Evolutionary conservation across 2,113 vertebrate genomes (phyloP), one percentile per base, ranked within the genome.

Genomic region (Colistium nudipinnis): DNA sequence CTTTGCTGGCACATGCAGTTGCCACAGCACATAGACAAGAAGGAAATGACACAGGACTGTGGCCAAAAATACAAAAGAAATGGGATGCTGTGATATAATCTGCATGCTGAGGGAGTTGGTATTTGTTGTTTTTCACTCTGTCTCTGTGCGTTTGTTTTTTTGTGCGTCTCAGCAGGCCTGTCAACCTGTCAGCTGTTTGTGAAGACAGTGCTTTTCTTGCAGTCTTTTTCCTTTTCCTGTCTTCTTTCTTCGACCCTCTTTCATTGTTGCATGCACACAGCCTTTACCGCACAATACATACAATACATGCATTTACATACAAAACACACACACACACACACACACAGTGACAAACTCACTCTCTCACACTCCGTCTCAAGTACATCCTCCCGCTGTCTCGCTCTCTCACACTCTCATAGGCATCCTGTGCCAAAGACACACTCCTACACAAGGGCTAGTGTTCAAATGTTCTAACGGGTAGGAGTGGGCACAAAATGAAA

Each of bases 121-220:
- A n/a, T n/a, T n/a, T n/a, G n/a, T n/a, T n/a, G n/a, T n/a, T n/a
- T n/a, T n/a, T 51, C n/a, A 1, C 24, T 62, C 54, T 54, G 31
- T 80, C 77, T 83, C 77, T 83, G 72, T 69, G 30, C 64, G 45
- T 60, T 63, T 80, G 74, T 74, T 63, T 78, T 82, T 87, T 75
- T 85, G 88, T 59, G 31, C 20, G 53, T 82, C 89, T 90, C 87
- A 88, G 88, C 87, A 89, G 81, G 75, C 78, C 88, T 87, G 89
- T 85, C 89, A 87, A 84, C 70, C 83, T 84, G 87, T 89, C 89
- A 89, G 71, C 66, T 55, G 43, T 62, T 80, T 81, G 67, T 77
- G 82, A 82, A 85, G 76, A 79, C 65, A 14, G 74, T 60, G 68
- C 55, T 84, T 85, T 86, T 79, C 69, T 79, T 76, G 52, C 71